Evolutionary conservation across 2,113 vertebrate species (phyloP).

Genomic region (Xiphophorus maculatus): DNA sequence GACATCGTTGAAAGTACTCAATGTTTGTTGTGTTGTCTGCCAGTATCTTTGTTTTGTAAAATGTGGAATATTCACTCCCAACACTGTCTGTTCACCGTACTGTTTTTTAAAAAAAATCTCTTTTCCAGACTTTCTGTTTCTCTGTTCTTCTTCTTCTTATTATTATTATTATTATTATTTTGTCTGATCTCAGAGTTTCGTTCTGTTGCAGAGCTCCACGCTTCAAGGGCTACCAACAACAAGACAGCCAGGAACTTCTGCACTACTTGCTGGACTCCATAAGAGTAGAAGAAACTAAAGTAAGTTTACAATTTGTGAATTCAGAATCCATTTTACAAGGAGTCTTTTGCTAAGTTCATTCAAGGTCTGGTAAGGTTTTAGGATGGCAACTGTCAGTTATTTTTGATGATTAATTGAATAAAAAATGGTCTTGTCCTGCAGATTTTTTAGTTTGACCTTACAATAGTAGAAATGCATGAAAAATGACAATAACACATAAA

Average conservation of each 20-base stretch:
- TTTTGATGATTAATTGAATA: too few species aligned
- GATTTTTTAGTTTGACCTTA: too few species aligned
- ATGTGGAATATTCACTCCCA: neutral
- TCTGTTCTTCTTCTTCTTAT: neutral
- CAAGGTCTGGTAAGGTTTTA: neutral
- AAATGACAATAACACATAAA: too few species aligned
- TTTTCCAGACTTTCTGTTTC: neutral
- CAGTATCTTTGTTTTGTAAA: constrained; percentile 6
- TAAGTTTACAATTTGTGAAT: constrained; percentile 58
- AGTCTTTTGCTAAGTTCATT: neutral
- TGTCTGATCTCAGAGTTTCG: neutral
- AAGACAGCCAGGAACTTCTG: constrained; percentile 97
- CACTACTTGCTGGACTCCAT: constrained; percentile 95
- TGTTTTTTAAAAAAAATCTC: constrained; percentile 1
- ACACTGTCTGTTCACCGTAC: neutral
- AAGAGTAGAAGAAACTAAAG: constrained; percentile 96
- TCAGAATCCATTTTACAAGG: neutral
- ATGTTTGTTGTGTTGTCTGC: neutral
- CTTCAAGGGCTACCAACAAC: constrained; percentile 98
- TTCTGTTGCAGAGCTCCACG: constrained; percentile 85
- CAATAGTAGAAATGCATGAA: too few species aligned
- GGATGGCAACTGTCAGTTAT: too few species aligned
- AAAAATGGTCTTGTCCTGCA: too few species aligned
- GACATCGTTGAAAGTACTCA: neutral
- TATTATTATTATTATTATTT: too few species aligned